These are phyloP conservation scores for Nowickia ferox DNA, from an alignment of 2,888 invertebrate genomes.

Conservation along the genomic window DNA sequence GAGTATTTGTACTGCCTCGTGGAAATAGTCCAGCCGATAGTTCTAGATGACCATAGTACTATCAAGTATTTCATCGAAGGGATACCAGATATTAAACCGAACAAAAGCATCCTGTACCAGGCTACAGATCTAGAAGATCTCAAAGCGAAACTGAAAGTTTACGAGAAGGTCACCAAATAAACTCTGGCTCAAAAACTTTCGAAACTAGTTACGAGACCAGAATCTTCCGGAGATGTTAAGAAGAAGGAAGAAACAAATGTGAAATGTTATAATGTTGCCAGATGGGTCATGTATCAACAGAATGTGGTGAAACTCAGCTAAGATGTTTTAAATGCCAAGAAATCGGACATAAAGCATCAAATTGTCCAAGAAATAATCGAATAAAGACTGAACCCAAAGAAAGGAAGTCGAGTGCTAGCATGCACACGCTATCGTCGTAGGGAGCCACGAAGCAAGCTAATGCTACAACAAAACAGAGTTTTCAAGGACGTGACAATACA, in stretches of 20 bases:
- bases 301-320: neutral
- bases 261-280: neutral
- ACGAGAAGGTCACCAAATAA: constrained; percentile 38
- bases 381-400: neutral
- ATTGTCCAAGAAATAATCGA: neutral
- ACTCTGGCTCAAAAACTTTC: neutral
- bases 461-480: neutral
- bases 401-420: neutral
- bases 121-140: constrained; percentile 29
- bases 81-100: constrained; percentile 39
- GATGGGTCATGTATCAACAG: neutral
- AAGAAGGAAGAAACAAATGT: neutral
- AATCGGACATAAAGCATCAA: constrained; percentile 12
- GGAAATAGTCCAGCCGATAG: neutral
- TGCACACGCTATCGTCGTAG: neutral
- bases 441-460: no score
- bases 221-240: neutral
- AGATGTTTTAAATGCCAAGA: constrained; percentile 26
- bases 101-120: constrained; percentile 43
- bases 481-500: constrained; percentile 7
- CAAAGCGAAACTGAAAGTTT: constrained; percentile 30
- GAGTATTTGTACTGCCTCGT: constrained; percentile 1
- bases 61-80: constrained; percentile 66
- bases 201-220: neutral
- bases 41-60: neutral